Conservation (phyloP, 1,140 invertebrate genomes). For the Pentalonia nigronervosa region DNA sequence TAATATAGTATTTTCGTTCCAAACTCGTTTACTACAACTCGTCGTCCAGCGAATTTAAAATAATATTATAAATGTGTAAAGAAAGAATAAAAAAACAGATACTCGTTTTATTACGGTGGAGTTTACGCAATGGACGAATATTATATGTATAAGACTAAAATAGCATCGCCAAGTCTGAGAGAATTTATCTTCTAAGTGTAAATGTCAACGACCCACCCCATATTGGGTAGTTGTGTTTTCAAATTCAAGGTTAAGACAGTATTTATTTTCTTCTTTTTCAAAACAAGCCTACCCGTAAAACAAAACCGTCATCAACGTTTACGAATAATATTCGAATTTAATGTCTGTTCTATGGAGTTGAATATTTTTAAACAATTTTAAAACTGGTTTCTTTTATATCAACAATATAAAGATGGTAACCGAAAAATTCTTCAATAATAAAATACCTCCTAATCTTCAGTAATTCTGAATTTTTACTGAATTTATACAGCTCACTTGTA, state of each 20-base stretch:
- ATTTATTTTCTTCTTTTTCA: neutral
- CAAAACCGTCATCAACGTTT: neutral
- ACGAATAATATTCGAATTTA: slow-evolving; percentile 13
- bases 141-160: neutral
- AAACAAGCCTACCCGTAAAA: neutral
- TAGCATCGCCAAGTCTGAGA: neutral
- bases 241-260: slow-evolving; percentile 39
- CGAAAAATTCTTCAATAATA: neutral
- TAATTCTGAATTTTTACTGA: neutral
- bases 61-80: neutral
- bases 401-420: neutral
- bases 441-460: neutral
- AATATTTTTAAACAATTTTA: neutral
- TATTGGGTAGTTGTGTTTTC: neutral
- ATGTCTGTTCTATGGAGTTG: neutral
- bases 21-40: slow-evolving; percentile 27
- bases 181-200: slow-evolving; percentile 27
- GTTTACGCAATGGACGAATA: neutral
- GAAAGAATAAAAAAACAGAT: neutral
- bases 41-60: slow-evolving; percentile 17
- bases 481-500: neutral
- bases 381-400: neutral
- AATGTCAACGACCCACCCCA: slow-evolving; percentile 20
- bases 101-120: slow-evolving; percentile 14
- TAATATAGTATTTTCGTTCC: neutral